These are phyloP conservation scores for Stenotaenia linearis DNA, from an alignment of 2,888 invertebrate species.

Conservation along the genomic window DNA sequence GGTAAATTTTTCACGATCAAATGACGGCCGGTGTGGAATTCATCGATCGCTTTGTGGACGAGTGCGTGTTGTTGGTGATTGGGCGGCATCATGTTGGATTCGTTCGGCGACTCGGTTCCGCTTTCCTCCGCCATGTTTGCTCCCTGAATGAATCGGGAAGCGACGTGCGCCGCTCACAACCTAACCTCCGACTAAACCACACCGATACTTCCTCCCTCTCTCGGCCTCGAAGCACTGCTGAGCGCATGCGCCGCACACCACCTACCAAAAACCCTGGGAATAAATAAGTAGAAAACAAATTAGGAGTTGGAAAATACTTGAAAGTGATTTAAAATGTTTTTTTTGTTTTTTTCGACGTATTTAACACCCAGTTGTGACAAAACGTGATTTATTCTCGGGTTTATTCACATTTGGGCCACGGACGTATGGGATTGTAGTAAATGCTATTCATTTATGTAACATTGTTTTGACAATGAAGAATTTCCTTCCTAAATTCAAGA, in stretches of 20 bases:
- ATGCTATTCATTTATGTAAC: too few relatives aligned
- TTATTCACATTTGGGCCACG: too few relatives aligned
- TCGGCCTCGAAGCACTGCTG: background rate
- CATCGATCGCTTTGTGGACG: background rate
- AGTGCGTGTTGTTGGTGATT: background rate
- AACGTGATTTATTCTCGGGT: too few relatives aligned
- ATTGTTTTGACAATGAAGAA: too few relatives aligned
- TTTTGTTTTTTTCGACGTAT: background rate
- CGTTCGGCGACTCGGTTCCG: background rate
- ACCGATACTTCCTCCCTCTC: background rate
- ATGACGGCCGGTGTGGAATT: conserved; percentile 48
- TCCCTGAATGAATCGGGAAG: background rate
- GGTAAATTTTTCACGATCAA: conserved; percentile 49
- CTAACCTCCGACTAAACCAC: background rate
- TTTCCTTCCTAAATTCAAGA: too few relatives aligned
- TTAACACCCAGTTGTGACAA: too few relatives aligned
- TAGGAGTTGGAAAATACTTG: background rate
- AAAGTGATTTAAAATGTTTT: background rate
- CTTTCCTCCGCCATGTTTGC: background rate
- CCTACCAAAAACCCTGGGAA: background rate
- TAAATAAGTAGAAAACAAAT: background rate
- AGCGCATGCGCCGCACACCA: background rate
- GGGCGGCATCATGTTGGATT: background rate
- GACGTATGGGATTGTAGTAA: too few relatives aligned
- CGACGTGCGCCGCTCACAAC: background rate